phyloP scores from a whole-genome alignment of 2,113 vertebrate genomes.

The Pachyramphus minor region DNA sequence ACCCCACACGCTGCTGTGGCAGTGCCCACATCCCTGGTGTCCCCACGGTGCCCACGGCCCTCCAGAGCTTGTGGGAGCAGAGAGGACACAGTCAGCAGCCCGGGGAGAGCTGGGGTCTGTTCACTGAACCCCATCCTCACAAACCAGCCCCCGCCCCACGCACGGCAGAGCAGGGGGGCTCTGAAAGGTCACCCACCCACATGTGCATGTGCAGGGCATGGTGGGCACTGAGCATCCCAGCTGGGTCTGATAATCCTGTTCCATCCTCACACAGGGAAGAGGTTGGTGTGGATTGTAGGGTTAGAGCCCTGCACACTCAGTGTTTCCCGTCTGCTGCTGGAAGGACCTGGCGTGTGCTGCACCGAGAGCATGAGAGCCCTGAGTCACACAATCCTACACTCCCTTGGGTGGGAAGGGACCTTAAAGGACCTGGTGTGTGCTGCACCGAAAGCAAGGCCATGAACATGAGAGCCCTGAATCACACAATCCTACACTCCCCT shows the following conservation, averaged over 20 bases:
- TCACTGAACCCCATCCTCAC: background rate
- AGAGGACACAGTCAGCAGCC: background rate
- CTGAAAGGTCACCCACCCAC: accelerated
- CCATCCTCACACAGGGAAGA: accelerated
- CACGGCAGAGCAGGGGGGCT: accelerated
- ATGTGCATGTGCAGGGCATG: accelerated
- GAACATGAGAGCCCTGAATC: background rate
- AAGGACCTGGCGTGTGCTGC: accelerated
- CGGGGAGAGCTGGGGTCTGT: background rate
- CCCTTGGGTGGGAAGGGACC: background rate
- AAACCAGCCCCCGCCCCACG: accelerated
- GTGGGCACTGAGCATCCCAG: accelerated
- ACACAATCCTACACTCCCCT: background rate
- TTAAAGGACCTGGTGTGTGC: too few relatives aligned
- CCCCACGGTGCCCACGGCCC: accelerated
- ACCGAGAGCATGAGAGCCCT: background rate
- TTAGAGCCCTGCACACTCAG: accelerated
- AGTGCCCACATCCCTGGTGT: background rate
- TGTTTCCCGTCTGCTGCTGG: accelerated
- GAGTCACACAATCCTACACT: background rate
- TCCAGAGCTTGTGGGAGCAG: accelerated
- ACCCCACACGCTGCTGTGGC: accelerated
- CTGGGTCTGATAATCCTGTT: accelerated
- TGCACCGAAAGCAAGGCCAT: too few relatives aligned
- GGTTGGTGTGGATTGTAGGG: accelerated